These are phyloP conservation scores for Nephrocerus scutellatus DNA, from an alignment of 2,888 invertebrate species.

Conservation along the genomic window DNA sequence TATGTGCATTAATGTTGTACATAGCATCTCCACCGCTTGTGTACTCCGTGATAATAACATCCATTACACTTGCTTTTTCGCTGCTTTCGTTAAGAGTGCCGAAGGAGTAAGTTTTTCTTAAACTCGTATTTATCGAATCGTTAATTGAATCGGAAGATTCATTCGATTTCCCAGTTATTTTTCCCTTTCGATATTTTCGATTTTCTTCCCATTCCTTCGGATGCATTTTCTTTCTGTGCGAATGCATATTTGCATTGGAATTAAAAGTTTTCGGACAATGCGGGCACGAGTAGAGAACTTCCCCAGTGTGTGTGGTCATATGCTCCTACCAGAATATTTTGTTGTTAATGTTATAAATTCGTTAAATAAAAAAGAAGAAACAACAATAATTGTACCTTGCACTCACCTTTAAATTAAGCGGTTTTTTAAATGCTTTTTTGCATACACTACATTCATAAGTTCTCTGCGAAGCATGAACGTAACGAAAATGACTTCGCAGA, in stretches of 20 bases:
- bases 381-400: background rate
- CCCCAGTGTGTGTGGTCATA: conserved; percentile 45
- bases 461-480: conserved; percentile 40
- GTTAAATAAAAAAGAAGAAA: conserved; percentile 1
- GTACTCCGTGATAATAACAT: too few relatives aligned
- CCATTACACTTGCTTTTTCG: too few relatives aligned
- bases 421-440: conserved; percentile 42
- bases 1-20: too few relatives aligned
- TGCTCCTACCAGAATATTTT: conserved; percentile 36
- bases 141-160: too few relatives aligned
- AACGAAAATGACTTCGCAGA: conserved; percentile 40
- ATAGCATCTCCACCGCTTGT: too few relatives aligned
- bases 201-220: conserved; percentile 40
- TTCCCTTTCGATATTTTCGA: conserved; percentile 29
- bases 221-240: conserved; percentile 44
- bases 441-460: conserved; percentile 41
- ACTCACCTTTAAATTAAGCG: conserved; percentile 33
- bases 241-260: conserved; percentile 45
- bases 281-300: conserved; percentile 41
- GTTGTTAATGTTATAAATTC: conserved; percentile 44
- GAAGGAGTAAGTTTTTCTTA: too few relatives aligned
- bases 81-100: too few relatives aligned
- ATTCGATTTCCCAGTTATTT: too few relatives aligned
- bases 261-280: conserved; percentile 45
- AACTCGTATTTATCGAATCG: too few relatives aligned